Evolutionary conservation across 2,797 vertebrate species (phyloP).

Genomic region (Sebastes baramenuke): DNA sequence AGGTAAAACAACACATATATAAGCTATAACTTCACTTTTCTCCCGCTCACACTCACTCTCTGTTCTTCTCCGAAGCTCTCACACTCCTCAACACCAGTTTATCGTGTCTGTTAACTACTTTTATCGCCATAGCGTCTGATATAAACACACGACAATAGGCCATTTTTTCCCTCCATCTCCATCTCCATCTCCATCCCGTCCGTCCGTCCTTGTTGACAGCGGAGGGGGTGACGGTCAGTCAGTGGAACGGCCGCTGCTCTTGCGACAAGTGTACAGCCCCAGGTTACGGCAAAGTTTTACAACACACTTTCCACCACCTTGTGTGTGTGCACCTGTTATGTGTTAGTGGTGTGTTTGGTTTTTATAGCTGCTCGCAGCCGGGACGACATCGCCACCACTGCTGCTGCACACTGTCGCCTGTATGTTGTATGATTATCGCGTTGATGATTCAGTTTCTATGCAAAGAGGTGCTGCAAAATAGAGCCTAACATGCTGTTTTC

Average conservation of each 20-base stretch:
- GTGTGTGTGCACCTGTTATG: background rate
- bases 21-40: conserved; percentile 66
- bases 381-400: background rate
- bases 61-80: background rate
- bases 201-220: conserved; percentile 42
- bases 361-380: background rate
- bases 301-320: conserved; percentile 11
- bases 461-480: background rate
- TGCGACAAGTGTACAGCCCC: conserved; percentile 25
- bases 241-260: conserved; percentile 1
- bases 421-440: conserved; percentile 17
- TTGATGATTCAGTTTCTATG: background rate
- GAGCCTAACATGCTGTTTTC: background rate
- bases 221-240: conserved; percentile 1
- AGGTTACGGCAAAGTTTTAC: conserved; percentile 58
- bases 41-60: conserved; percentile 19
- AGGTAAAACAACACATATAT: conserved; percentile 83
- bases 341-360: background rate
- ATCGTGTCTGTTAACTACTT: background rate
- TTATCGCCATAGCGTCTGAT: background rate
- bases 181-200: conserved; percentile 46
- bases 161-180: conserved; percentile 65
- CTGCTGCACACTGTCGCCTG: background rate
- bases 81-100: background rate
- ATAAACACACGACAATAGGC: conserved; percentile 56